Base-by-base conservation (phyloP, 92 coral and sea anemone genomes). In the Epizoanthus fatuus region DNA sequence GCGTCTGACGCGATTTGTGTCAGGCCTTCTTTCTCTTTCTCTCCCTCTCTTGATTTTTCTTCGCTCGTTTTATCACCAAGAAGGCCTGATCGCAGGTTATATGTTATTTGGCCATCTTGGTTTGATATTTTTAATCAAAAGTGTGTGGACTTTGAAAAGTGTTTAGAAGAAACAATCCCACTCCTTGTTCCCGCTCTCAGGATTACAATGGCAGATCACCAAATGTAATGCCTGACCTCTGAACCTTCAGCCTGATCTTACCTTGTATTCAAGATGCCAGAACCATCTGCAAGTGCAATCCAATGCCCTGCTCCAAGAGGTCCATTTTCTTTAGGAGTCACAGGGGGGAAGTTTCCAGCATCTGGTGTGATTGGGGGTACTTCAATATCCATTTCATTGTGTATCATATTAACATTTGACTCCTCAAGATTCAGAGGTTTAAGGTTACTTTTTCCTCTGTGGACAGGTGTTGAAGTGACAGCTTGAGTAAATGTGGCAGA, bases 241-340 rank as follows among this genome's bases (percentile, higher is more conserved):
- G 12, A 11, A 8, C 6, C 53, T 45, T 4, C 29, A 8, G 11
- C 14, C 14, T 44, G 45, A 63, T 74, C 86, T 40, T 51, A 89
- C 99, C 99, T 97, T 71, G 99, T 97, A 47, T 97, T 97, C 44
- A 97, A 74, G 37, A 91, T 88, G 14, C 98, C 99, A 40, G 98
- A 93, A 11, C 99, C 99, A 86, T 97, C 98, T 42, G 97, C 91
- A 63, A 97, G 79, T 10, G 96, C 91, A 40, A 97, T 93, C 93
- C 95, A 88, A 59, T 92, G 98, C 5, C 99, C 98, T 25, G 81
- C 72, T 4, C 81, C 84, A 64, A 79, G 72, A 5, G 86, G 94
- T 42, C 77, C 74, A 57, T 90, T 94, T 4, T 86, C 73, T 59
- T 74, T 69, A 6, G 96, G 98, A n/a, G 94, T 90, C 60, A 75